These are phyloP conservation scores for Parasteatoda lunata DNA, from an alignment of 2,888 invertebrate genomes.

Conservation along the genomic window DNA sequence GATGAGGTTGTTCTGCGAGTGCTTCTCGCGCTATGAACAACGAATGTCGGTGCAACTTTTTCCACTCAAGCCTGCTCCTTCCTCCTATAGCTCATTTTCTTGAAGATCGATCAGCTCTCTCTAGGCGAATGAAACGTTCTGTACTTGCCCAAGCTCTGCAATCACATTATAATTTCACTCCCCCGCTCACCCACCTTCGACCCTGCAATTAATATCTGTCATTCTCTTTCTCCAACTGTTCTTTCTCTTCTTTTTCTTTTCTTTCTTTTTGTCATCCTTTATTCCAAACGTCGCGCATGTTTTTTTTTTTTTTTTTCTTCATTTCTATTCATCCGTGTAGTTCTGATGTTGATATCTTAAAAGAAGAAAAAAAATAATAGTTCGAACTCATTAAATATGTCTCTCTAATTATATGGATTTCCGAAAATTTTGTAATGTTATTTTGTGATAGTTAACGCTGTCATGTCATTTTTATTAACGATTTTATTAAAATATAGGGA, in stretches of 20 bases:
- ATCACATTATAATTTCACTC: slow-evolving; percentile 70
- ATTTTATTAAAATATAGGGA: no score
- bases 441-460: no score
- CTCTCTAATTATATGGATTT: no score
- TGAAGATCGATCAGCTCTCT: slow-evolving; percentile 67
- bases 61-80: slow-evolving; percentile 51
- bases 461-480: no score
- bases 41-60: slow-evolving; percentile 63
- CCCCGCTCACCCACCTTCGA: slow-evolving; percentile 63
- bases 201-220: slow-evolving; percentile 70
- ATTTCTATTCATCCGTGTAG: neutral
- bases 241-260: slow-evolving; percentile 27
- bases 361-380: no score
- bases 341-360: neutral
- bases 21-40: slow-evolving; percentile 54
- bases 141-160: slow-evolving; percentile 66
- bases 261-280: no score
- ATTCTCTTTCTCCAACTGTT: slow-evolving; percentile 60
- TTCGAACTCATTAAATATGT: no score
- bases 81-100: slow-evolving; percentile 69
- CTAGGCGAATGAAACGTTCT: slow-evolving; percentile 70
- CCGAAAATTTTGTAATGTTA: no score
- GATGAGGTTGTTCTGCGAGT: slow-evolving; percentile 36
- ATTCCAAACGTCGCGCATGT: no score
- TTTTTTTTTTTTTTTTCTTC: neutral